Evolutionary conservation across 2,888 invertebrate genomes (phyloP).

Genomic region (Torymus tubicola): DNA sequence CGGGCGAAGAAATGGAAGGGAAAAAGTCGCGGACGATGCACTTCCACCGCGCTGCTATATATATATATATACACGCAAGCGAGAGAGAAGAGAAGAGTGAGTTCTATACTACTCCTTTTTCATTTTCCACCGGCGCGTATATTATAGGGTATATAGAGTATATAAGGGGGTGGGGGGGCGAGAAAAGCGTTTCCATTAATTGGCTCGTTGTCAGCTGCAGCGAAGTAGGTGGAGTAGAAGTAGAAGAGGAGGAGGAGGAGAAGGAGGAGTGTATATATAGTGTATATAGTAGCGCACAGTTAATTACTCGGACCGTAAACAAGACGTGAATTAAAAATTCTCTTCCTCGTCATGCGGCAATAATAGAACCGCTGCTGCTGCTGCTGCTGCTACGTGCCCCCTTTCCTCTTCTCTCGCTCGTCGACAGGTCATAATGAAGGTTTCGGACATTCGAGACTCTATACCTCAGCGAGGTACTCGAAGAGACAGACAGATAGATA

Average conservation of each 20-base stretch:
- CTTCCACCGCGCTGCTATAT: too few species aligned
- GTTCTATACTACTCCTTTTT: constrained; percentile 1
- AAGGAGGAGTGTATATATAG: constrained; percentile 13
- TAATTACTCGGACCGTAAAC: constrained; percentile 39
- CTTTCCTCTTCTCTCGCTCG: not conserved
- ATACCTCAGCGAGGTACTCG: too few species aligned
- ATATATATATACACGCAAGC: too few species aligned
- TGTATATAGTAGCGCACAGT: not conserved
- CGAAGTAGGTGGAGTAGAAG: not conserved
- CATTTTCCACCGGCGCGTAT: not conserved
- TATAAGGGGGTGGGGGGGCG: not conserved
- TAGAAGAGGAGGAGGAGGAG: constrained; percentile 27
- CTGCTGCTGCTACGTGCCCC: too few species aligned
- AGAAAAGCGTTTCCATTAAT: constrained; percentile 42
- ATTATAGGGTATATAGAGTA: not conserved
- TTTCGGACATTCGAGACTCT: too few species aligned
- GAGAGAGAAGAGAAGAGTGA: not conserved
- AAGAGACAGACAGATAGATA: too few species aligned
- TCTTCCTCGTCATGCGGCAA: constrained; percentile 2
- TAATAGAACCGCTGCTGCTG: constrained; percentile 2
- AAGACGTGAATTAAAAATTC: constrained; percentile 26
- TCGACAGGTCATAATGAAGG: constrained; percentile 1
- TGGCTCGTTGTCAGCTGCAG: constrained; percentile 49
- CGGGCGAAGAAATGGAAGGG: not conserved
- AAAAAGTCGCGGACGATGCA: not conserved